phyloP scores from a whole-genome alignment of 1,140 invertebrate genomes.

The Caenorhabditis inopinata region DNA sequence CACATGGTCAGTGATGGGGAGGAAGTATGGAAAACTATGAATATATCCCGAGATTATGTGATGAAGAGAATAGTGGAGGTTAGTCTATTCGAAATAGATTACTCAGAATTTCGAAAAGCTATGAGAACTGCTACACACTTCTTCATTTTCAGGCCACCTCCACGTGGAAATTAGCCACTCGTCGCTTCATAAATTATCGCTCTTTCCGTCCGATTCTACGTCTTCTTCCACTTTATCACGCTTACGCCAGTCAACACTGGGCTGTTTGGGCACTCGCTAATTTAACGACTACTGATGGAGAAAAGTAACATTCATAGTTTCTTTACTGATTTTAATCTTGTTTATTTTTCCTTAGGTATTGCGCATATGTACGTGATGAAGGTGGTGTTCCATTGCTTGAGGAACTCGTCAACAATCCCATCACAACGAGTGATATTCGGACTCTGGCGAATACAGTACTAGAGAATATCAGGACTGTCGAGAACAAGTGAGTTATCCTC shows the following conservation, averaged over 20 bases:
- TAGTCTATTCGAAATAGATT: slow-evolving; percentile 14
- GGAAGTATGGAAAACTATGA: slow-evolving; percentile 77
- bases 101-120: too few relatives aligned
- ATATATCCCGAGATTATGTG: slow-evolving; percentile 75
- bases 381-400: slow-evolving; percentile 78
- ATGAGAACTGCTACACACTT: too few relatives aligned
- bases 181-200: slow-evolving; percentile 93
- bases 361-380: slow-evolving; percentile 80
- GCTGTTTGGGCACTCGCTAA: slow-evolving; percentile 86
- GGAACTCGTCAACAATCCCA: slow-evolving; percentile 70
- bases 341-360: slow-evolving; percentile 67
- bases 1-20: slow-evolving; percentile 90
- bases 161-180: slow-evolving; percentile 81
- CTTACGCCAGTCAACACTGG: slow-evolving; percentile 58
- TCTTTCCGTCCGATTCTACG: slow-evolving; percentile 65
- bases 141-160: slow-evolving; percentile 77
- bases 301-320: slow-evolving; percentile 81
- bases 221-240: slow-evolving; percentile 56
- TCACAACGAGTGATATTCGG: slow-evolving; percentile 35
- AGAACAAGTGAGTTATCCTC: neutral
- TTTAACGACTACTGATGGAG: slow-evolving; percentile 74
- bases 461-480: slow-evolving; percentile 40
- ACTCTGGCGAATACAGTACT: slow-evolving; percentile 45
- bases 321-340: slow-evolving; percentile 74
- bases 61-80: slow-evolving; percentile 74